Percentiles rank a stretch among this genome's conserved stretches.
Evolutionary conservation across 1,140 invertebrate genomes (phyloP).

Genomic region (Hetaerina americana): DNA sequence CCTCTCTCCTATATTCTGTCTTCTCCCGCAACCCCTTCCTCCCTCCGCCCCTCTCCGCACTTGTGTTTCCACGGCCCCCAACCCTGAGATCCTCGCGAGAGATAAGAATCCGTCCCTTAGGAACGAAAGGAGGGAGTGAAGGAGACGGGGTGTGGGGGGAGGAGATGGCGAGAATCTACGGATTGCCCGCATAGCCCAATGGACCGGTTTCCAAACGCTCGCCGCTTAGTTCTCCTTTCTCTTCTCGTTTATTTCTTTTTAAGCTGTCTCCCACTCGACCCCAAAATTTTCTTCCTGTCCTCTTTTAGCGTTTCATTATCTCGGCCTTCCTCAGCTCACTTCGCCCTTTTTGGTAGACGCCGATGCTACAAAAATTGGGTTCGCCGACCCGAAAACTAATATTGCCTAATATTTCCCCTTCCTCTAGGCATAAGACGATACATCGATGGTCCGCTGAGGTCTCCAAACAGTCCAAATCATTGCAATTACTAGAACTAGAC

Average conservation of each 20-base stretch:
- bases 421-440: too few species aligned
- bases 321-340: background rate
- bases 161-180: background rate
- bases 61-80: background rate
- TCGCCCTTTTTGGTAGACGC: too few species aligned
- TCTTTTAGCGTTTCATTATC: background rate
- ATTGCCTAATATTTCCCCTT: too few species aligned
- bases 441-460: too few species aligned
- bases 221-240: too few species aligned
- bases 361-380: too few species aligned
- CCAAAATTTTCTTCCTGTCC: background rate
- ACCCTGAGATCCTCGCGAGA: background rate
- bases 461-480: too few species aligned
- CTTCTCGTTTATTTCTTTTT: background rate
- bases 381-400: too few species aligned
- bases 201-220: background rate
- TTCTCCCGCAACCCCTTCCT: too few species aligned
- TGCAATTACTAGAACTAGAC: too few species aligned
- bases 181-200: background rate
- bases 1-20: background rate
- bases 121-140: too few species aligned
- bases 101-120: background rate
- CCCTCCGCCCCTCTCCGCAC: background rate
- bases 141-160: too few species aligned
- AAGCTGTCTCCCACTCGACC: background rate